A percentile compares a stretch with the other conserved stretches of the same genome.
These are phyloP conservation scores for Trichogramma evanescens DNA, from an alignment of 2,888 invertebrate species.

Conservation along the genomic window DNA sequence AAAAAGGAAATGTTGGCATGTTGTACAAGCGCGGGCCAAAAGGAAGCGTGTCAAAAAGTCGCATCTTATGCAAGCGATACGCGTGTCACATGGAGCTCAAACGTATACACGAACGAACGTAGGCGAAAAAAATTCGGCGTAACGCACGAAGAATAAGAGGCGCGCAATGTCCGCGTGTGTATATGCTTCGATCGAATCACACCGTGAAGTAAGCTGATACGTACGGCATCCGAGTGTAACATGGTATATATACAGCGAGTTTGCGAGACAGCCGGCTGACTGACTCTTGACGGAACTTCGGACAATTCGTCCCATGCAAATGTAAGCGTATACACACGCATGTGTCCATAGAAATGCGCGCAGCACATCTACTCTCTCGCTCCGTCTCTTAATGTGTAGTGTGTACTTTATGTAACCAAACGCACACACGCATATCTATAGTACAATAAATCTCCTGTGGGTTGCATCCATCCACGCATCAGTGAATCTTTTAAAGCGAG, in stretches of 20 bases:
- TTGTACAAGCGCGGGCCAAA: too few species aligned
- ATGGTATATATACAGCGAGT: too few species aligned
- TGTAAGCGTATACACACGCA: background rate
- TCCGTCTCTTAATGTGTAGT: slow-evolving; percentile 6
- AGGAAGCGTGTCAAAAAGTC: too few species aligned
- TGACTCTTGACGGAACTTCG: slow-evolving; percentile 1
- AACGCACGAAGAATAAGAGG: too few species aligned
- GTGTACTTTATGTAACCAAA: background rate
- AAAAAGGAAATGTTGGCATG: too few species aligned
- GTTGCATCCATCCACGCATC: slow-evolving; percentile 35
- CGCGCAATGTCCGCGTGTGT: background rate
- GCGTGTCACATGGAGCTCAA: too few species aligned
- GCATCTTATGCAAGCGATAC: too few species aligned
- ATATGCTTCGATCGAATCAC: background rate
- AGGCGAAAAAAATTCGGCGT: too few species aligned
- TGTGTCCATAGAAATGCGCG: slow-evolving; percentile 6
- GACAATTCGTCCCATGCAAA: slow-evolving; percentile 16
- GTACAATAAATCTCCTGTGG: background rate
- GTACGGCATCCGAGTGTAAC: background rate
- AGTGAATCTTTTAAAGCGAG: slow-evolving; percentile 42
- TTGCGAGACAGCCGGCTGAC: too few species aligned
- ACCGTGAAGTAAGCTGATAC: background rate
- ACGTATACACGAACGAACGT: too few species aligned
- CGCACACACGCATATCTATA: background rate
- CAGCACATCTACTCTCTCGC: background rate